These are phyloP conservation scores for Graphium colonna DNA, from an alignment of 2,888 invertebrate genomes.

Conservation along the genomic window DNA sequence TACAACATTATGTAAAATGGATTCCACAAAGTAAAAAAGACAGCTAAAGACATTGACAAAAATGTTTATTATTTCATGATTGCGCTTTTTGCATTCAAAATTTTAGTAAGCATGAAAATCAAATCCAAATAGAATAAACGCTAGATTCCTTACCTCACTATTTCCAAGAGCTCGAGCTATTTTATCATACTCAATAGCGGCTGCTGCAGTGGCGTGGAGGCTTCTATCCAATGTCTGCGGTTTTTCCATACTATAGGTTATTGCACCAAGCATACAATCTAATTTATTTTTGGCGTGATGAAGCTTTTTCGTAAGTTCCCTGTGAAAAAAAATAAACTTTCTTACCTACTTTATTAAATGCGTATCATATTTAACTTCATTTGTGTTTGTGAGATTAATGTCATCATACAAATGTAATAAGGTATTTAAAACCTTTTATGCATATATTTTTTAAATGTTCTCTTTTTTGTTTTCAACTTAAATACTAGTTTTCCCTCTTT, in stretches of 20 bases:
- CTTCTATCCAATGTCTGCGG: slow-evolving; percentile 39
- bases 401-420: too few relatives aligned
- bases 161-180: slow-evolving; percentile 39
- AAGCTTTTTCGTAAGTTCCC: slow-evolving; percentile 47
- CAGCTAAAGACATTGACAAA: too few relatives aligned
- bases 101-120: background rate
- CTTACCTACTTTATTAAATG: too few relatives aligned
- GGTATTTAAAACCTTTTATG: too few relatives aligned
- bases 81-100: background rate
- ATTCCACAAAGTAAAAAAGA: too few relatives aligned
- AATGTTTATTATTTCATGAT: background rate
- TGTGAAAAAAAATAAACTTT: too few relatives aligned
- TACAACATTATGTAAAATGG: too few relatives aligned
- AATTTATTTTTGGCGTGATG: slow-evolving; percentile 45
- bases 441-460: too few relatives aligned
- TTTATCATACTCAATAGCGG: slow-evolving; percentile 39
- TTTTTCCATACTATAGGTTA: slow-evolving; percentile 36
- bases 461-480: too few relatives aligned
- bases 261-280: slow-evolving; percentile 37
- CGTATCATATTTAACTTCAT: too few relatives aligned
- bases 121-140: background rate
- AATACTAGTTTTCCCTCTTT: too few relatives aligned
- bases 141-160: slow-evolving; percentile 8
- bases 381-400: too few relatives aligned
- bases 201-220: slow-evolving; percentile 36